Conservation (phyloP, 1,140 invertebrate species). For the Pseudomyrmex flavicornis region DNA sequence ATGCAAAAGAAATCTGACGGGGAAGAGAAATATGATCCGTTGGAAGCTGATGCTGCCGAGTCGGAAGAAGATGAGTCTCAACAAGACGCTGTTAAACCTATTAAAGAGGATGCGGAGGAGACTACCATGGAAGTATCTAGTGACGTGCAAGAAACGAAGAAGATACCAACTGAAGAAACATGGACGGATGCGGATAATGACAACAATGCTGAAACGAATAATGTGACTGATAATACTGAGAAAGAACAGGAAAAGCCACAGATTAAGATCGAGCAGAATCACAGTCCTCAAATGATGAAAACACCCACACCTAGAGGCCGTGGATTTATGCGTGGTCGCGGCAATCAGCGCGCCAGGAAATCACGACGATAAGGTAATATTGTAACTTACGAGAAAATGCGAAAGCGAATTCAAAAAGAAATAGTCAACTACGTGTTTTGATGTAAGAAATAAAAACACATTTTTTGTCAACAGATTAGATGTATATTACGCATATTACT, state of each 20-base stretch:
- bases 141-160: constrained; percentile 57
- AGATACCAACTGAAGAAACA: constrained; percentile 75
- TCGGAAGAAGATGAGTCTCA: constrained; percentile 74
- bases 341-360: constrained; percentile 79
- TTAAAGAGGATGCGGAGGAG: constrained; percentile 49
- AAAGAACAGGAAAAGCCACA: constrained; percentile 70
- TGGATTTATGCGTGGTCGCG: constrained; percentile 74
- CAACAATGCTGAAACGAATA: constrained; percentile 76
- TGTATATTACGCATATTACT: constrained; percentile 29
- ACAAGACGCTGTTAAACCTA: constrained; percentile 2
- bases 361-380: constrained; percentile 79
- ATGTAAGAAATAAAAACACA: neutral
- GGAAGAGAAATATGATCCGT: constrained; percentile 80
- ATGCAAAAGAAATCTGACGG: constrained; percentile 70
- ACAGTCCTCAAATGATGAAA: constrained; percentile 47
- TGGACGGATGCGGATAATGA: constrained; percentile 80
- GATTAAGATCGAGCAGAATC: constrained; percentile 63
- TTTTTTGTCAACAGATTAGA: constrained; percentile 21
- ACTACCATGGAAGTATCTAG: constrained; percentile 36
- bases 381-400: neutral
- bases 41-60: constrained; percentile 80
- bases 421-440: constrained; percentile 9
- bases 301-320: constrained; percentile 59
- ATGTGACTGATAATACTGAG: constrained; percentile 79
- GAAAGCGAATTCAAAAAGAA: constrained; percentile 6